Percentiles rank a stretch among this genome's conserved stretches.
Conservation (phyloP, 2,113 vertebrate species). For the Cottus gobio region DNA sequence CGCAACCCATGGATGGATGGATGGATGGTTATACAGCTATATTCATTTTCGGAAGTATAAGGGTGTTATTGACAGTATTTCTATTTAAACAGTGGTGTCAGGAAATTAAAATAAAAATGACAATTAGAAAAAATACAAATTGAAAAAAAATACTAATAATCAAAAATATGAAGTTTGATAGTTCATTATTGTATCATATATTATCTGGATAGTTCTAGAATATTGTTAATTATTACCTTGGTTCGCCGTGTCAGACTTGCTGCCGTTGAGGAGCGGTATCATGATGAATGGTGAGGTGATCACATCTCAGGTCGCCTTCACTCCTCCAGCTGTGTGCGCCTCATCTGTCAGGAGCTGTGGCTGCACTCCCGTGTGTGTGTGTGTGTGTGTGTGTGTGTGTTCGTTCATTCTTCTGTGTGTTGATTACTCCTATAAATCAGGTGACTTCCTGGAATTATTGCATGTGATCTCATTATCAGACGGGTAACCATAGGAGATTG, state of each 20-base stretch:
- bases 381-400: constrained; percentile 11
- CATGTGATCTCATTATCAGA: constrained; percentile 15
- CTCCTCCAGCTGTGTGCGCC: constrained; percentile 51
- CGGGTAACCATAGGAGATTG: neutral
- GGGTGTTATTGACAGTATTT: neutral
- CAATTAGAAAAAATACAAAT: too few relatives aligned
- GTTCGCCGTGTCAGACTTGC: constrained; percentile 26
- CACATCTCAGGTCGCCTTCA: constrained; percentile 41
- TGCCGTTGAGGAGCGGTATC: constrained; percentile 32
- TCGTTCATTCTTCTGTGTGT: constrained; percentile 28
- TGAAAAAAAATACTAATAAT: too few relatives aligned
- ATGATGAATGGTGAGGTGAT: constrained; percentile 60
- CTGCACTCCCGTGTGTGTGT: constrained; percentile 5
- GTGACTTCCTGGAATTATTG: constrained; percentile 27
- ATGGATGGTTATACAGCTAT: too few relatives aligned
- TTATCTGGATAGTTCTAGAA: neutral
- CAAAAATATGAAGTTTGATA: neutral
- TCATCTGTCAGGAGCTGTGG: constrained; percentile 48
- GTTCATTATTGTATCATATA: neutral
- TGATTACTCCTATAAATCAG: constrained; percentile 44
- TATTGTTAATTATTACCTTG: constrained; percentile 35
- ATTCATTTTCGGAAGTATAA: neutral
- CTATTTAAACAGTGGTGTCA: neutral
- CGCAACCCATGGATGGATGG: too few relatives aligned
- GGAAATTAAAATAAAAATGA: neutral